phyloP scores from a whole-genome alignment of 2,797 vertebrate genomes.

The Karalla daura region DNA sequence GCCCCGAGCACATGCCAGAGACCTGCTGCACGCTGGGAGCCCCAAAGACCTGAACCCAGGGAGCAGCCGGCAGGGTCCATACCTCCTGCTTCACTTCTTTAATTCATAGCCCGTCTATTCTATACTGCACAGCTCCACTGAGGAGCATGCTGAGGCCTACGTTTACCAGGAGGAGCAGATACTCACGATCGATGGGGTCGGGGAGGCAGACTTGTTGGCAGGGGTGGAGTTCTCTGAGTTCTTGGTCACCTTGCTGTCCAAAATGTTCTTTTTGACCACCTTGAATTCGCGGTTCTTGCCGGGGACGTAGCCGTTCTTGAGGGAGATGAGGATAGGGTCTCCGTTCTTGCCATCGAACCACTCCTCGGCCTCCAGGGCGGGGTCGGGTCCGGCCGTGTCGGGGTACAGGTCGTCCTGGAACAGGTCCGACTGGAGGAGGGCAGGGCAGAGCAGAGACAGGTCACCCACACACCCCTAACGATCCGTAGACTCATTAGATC shows the following conservation, averaged over 20 bases:
- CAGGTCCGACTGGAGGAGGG: conserved; percentile 91
- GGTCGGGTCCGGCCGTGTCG: conserved; percentile 93
- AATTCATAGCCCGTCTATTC: too few relatives aligned
- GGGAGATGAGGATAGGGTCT: conserved; percentile 93
- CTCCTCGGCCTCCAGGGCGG: conserved; percentile 92
- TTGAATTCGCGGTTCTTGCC: conserved; percentile 94
- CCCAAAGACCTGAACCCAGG: too few relatives aligned
- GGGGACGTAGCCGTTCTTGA: conserved; percentile 94
- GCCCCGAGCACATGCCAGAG: too few relatives aligned
- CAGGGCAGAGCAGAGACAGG: conserved; percentile 4
- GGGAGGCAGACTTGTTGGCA: conserved; percentile 84
- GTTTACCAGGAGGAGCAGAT: not conserved
- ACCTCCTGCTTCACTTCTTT: too few relatives aligned
- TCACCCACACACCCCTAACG: not conserved
- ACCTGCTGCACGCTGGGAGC: too few relatives aligned
- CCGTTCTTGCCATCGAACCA: conserved; percentile 97
- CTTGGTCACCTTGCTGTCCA: conserved; percentile 92
- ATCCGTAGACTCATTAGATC: not conserved
- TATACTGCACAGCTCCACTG: too few relatives aligned
- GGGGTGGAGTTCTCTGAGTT: conserved; percentile 86
- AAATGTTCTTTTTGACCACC: conserved; percentile 95
- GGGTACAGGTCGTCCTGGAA: conserved; percentile 99
- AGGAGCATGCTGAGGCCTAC: not conserved
- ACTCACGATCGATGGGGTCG: conserved; percentile 86
- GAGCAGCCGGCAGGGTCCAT: too few relatives aligned